Conservation (phyloP, 2,113 vertebrate genomes). For the Dasyprocta punctata region DNA sequence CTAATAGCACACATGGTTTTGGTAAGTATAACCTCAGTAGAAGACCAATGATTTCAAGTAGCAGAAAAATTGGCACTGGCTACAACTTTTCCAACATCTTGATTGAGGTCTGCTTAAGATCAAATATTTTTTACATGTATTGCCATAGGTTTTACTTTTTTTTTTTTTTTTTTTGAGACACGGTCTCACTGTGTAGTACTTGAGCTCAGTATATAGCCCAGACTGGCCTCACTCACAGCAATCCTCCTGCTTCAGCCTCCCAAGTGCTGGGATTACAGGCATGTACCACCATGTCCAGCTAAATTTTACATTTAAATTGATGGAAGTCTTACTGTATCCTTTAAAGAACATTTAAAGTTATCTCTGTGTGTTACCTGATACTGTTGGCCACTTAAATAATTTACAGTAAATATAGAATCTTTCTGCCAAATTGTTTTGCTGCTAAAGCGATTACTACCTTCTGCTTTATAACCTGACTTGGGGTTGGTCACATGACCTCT, state of each 20-base stretch:
- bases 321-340: neutral
- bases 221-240: neutral
- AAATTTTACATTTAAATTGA: constrained; percentile 20
- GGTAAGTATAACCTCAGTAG: constrained; percentile 87
- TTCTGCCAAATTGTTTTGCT: neutral
- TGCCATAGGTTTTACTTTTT: neutral
- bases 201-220: no score
- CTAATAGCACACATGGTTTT: constrained; percentile 97
- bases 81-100: neutral
- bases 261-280: neutral
- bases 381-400: neutral
- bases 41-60: neutral
- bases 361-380: neutral
- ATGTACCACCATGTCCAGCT: neutral
- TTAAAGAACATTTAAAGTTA: neutral
- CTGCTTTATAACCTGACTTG: neutral
- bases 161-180: neutral
- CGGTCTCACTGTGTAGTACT: neutral
- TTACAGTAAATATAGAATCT: neutral
- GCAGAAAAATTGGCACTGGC: neutral
- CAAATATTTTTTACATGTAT: constrained; percentile 27
- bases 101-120: neutral
- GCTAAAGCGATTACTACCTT: neutral
- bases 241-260: neutral
- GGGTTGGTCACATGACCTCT: neutral